Evolutionary conservation across 2,113 vertebrate genomes (phyloP).

Genomic region (Siniperca knerii): DNA sequence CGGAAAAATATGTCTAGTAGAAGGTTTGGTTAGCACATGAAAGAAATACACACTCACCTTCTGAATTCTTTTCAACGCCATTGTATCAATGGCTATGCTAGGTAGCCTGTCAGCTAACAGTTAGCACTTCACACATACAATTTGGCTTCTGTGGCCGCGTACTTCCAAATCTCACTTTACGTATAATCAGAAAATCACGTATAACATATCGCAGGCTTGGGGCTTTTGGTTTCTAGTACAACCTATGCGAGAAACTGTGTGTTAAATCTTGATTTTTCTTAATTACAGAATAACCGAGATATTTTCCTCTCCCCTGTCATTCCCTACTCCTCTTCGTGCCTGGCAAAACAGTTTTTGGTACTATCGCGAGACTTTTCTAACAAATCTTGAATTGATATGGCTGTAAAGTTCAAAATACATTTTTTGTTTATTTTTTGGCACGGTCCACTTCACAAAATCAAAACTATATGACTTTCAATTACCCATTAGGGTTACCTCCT

Average conservation of each 20-base stretch:
- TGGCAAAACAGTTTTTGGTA: conserved; percentile 26
- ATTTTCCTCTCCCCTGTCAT: conserved; percentile 68
- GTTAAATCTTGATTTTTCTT: conserved; percentile 34
- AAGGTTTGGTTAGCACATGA: not conserved
- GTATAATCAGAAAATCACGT: conserved; percentile 24
- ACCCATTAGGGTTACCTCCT: not conserved
- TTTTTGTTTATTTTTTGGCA: not conserved
- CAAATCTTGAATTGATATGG: not conserved
- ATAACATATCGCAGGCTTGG: not conserved
- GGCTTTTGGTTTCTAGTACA: conserved; percentile 23
- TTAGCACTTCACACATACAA: conserved; percentile 77
- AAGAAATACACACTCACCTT: conserved; percentile 84
- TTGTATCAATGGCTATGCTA: conserved; percentile 82
- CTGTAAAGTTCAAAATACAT: conserved; percentile 13
- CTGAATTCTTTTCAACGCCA: conserved; percentile 90
- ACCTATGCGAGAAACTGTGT: conserved; percentile 12
- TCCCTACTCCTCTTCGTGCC: conserved; percentile 59
- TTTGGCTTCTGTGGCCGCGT: conserved; percentile 66
- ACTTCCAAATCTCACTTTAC: conserved; percentile 52
- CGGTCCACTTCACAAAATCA: not conserved
- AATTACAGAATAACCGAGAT: conserved; percentile 36
- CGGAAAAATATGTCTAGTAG: fast-evolving
- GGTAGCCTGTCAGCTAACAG: conserved; percentile 79
- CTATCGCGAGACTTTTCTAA: conserved; percentile 78
- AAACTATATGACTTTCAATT: not conserved